Base-by-base conservation (phyloP, 2,113 vertebrate species). In the human (Homo sapiens) region DNA sequence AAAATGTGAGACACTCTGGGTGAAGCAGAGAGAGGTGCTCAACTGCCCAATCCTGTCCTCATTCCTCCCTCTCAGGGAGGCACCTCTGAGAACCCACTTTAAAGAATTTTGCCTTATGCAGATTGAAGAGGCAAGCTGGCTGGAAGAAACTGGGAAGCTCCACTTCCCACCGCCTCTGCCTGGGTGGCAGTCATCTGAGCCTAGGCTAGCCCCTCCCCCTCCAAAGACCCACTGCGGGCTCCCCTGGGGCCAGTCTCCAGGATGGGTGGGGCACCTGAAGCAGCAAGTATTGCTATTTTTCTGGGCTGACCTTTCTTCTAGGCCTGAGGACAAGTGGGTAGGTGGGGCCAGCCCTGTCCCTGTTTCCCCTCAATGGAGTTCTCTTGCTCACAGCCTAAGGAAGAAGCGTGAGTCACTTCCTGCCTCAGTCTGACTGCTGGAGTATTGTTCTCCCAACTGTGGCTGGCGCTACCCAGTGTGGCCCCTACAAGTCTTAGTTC, bases 351-450 rank as follows among this genome's bases (percentile, higher is more conserved):
- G 80, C 93, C 93, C 94, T 59, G 89, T 92, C 86, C 93, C 73
- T 32, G 5, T 81, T 97, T 97, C 94, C 97, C 96, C 76, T 93
- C 96, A 90, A 16, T 50, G 48, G 68, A 81, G 76, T 83, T 92
- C 90, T 95, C 94, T 97, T 95, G 95, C 94, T 96, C 96, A 95
- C 14, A 94, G 83, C 59, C 79, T 14, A 40, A 96, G 96, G 93
- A 96, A 96, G 84, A 89, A 18, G 79, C 8, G 23, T 98, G 97
- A 98, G 93, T 98, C 97, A 98, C 95, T 98, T 98, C 98, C 98
- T 96, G 97, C 50, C 89, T 81, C 89, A 35, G 70, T 80, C 89
- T 96, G 85, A 90, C 73, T 61, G 30, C 35, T 25, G 17, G 55
- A 76, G 70, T 10, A 94, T 97, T 68, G 66, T 68, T 93, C 72